Evolutionary conservation across 2,113 vertebrate genomes (phyloP).

Genomic region (Actenoides hombroni): DNA sequence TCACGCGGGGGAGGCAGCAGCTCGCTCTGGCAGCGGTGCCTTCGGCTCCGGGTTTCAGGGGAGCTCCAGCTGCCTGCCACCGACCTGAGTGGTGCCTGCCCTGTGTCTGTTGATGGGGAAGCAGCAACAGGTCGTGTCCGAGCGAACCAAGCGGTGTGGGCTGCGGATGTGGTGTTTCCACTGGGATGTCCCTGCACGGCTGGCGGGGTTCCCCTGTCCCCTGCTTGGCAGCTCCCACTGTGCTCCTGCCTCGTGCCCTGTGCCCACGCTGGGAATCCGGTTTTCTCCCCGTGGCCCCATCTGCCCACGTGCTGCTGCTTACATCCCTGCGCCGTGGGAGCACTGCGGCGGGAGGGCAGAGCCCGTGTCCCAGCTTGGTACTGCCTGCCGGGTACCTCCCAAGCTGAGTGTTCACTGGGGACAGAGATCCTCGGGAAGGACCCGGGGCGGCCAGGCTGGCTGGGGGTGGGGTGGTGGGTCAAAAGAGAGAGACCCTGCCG

Average conservation of each 20-base stretch:
- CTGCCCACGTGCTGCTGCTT: no score
- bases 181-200: neutral
- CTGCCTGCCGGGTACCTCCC: neutral
- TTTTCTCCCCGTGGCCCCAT: neutral
- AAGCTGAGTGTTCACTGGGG: neutral
- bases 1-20: rapidly evolving
- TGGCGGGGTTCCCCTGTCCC: neutral
- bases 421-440: neutral
- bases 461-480: no score
- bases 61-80: neutral
- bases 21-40: neutral
- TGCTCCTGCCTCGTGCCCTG: neutral
- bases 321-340: neutral
- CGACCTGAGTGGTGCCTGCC: rapidly evolving
- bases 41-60: neutral
- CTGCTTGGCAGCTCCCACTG: neutral
- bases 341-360: neutral
- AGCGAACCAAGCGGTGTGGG: rapidly evolving
- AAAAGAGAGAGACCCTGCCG: no score
- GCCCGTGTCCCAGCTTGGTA: neutral
- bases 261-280: rapidly evolving
- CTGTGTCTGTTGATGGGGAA: rapidly evolving
- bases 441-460: no score
- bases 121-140: rapidly evolving
- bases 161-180: neutral